A percentile compares a stretch with the other conserved stretches of the same genome.
phyloP scores from a whole-genome alignment of 2,888 invertebrate genomes.

The Eumacrocentrus americanus region DNA sequence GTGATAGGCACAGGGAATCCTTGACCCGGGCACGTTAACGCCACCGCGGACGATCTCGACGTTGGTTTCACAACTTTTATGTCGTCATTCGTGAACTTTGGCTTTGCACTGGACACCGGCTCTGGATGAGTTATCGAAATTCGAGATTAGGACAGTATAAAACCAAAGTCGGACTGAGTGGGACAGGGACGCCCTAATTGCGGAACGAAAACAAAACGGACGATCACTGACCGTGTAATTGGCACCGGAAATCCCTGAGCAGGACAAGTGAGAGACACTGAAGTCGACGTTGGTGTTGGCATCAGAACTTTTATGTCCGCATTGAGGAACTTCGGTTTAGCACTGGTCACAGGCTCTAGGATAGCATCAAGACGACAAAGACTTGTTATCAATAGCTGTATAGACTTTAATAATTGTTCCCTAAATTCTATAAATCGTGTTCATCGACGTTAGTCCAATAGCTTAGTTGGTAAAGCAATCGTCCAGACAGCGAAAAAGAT shows the following conservation, averaged over 20 bases:
- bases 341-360: conserved; percentile 76
- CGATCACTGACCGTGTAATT: conserved; percentile 53
- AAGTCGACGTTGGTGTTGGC: conserved; percentile 52
- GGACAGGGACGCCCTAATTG: conserved; percentile 18
- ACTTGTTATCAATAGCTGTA: too few species aligned
- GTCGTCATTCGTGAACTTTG: conserved; percentile 70
- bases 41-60: conserved; percentile 53
- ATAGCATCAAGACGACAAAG: too few species aligned
- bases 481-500: too few species aligned
- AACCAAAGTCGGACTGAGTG: conserved; percentile 9
- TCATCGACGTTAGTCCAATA: too few species aligned
- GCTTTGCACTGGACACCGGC: conserved; percentile 73
- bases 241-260: conserved; percentile 67
- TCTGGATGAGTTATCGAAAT: conserved; percentile 61
- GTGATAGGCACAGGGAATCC: conserved; percentile 64
- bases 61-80: conserved; percentile 57
- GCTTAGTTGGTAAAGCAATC: too few species aligned
- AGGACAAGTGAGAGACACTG: conserved; percentile 62
- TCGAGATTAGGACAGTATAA: conserved; percentile 2
- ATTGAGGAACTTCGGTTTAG: conserved; percentile 67
- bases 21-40: conserved; percentile 65
- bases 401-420: too few species aligned
- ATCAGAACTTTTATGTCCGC: conserved; percentile 59
- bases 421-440: too few species aligned
- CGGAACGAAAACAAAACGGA: not conserved